phyloP scores from a whole-genome alignment of 2,113 vertebrate genomes.

The Hippopotamus amphibius region DNA sequence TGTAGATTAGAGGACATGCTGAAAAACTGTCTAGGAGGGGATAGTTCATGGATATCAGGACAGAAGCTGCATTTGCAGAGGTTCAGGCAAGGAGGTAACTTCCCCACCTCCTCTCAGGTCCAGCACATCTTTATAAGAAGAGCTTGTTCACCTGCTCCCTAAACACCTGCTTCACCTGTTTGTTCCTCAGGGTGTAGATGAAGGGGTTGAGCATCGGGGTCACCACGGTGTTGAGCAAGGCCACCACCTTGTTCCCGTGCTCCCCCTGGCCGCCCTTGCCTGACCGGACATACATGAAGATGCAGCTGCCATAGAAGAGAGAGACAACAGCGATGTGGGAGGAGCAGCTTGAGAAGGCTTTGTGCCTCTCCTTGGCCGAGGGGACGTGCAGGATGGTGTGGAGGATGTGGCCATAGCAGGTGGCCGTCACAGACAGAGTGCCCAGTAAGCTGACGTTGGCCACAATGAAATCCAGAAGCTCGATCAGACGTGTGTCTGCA shows the following conservation, averaged over 20 bases:
- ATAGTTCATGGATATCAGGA: neutral
- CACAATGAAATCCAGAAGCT: slow-evolving; percentile 31
- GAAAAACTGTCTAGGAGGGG: neutral
- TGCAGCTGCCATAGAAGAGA: slow-evolving; percentile 81
- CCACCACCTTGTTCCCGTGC: slow-evolving; percentile 75
- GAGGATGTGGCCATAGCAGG: slow-evolving; percentile 78
- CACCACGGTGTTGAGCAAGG: slow-evolving; percentile 79
- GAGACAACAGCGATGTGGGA: slow-evolving; percentile 79
- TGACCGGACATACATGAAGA: slow-evolving; percentile 81
- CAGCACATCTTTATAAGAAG: neutral
- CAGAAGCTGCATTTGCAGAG: neutral
- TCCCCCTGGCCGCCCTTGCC: slow-evolving; percentile 55
- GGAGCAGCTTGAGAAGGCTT: slow-evolving; percentile 81
- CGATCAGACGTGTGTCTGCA: slow-evolving; percentile 58
- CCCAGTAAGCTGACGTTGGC: slow-evolving; percentile 66
- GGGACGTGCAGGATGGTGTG: slow-evolving; percentile 72
- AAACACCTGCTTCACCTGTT: slow-evolving; percentile 82
- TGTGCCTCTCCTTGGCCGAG: slow-evolving; percentile 69
- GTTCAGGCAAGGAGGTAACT: neutral
- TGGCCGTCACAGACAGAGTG: slow-evolving; percentile 67
- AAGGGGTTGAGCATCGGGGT: slow-evolving; percentile 84
- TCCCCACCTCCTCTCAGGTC: neutral
- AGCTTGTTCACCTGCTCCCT: slow-evolving; percentile 53
- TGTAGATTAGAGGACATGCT: too few relatives aligned
- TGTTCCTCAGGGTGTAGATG: slow-evolving; percentile 85